Conservation (phyloP, 92 coral and sea anemone species). For the Bergia puertoricense region DNA sequence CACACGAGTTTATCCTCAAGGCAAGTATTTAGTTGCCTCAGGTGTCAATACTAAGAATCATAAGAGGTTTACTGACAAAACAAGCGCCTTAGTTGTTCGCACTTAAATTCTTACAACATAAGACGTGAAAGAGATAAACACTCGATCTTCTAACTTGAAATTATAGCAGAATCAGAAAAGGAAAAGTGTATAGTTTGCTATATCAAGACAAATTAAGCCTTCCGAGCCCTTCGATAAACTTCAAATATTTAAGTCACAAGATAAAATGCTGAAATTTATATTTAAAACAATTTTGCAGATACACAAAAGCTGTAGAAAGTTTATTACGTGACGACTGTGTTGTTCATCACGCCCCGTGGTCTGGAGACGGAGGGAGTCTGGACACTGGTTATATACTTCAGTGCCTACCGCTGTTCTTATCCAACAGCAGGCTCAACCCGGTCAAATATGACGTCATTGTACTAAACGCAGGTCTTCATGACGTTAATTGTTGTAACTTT, state of each 20-base stretch:
- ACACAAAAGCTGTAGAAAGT: constrained; percentile 52
- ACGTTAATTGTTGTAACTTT: constrained; percentile 57
- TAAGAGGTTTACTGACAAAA: no score
- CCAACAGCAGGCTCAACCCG: constrained; percentile 57
- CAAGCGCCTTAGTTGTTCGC: no score
- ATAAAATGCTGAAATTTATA: not conserved
- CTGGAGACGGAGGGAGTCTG: constrained; percentile 87
- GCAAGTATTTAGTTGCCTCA: no score
- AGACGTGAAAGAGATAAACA: no score
- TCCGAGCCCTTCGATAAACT: no score
- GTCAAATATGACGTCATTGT: constrained; percentile 86
- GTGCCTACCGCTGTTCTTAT: constrained; percentile 71
- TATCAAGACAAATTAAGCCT: no score
- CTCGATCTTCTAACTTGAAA: no score
- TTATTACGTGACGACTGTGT: constrained; percentile 63
- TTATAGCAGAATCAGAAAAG: not conserved
- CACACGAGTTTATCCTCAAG: no score
- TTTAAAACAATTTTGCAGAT: constrained; percentile 36
- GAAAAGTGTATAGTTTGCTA: not conserved
- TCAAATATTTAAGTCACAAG: not conserved
- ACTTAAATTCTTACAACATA: no score
- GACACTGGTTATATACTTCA: constrained; percentile 80
- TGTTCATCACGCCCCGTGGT: constrained; percentile 87
- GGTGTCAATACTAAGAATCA: no score
- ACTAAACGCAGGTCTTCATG: constrained; percentile 88